phyloP scores from a whole-genome alignment of 1,140 invertebrate species.

The Harpegnathos saltator region DNA sequence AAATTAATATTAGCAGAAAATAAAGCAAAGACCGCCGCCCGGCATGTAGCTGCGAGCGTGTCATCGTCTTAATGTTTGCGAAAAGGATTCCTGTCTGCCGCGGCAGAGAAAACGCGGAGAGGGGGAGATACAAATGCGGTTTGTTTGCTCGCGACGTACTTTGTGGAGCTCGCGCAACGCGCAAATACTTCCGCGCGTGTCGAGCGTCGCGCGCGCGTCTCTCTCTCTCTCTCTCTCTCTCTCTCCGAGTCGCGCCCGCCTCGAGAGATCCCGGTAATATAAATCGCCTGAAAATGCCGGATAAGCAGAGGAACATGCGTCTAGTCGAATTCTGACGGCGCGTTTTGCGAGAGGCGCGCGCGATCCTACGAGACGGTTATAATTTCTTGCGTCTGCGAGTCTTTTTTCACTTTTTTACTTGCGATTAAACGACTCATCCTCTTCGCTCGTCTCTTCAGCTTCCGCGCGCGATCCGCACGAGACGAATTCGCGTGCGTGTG shows the following conservation, averaged over 20 bases:
- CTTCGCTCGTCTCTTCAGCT: no score
- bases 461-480: no score
- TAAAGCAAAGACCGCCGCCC: conserved; percentile 43
- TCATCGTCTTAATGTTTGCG: conserved; percentile 62
- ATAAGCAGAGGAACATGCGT: neutral
- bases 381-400: no score
- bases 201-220: neutral
- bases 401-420: no score
- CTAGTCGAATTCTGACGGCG: neutral
- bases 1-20: conserved; percentile 62
- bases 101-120: conserved; percentile 3
- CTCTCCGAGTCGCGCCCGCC: neutral
- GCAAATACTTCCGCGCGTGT: conserved; percentile 33
- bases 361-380: no score
- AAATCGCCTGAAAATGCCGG: neutral
- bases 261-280: neutral
- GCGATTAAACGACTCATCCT: no score
- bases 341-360: no score
- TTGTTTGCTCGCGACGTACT: conserved; percentile 49
- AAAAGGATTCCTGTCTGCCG: conserved; percentile 46
- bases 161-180: conserved; percentile 33
- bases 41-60: conserved; percentile 50
- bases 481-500: no score
- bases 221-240: no score
- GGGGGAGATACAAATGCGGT: conserved; percentile 31